Evolutionary conservation across 2,888 invertebrate species (phyloP).

Genomic region (Agriopis leucophaearia): DNA sequence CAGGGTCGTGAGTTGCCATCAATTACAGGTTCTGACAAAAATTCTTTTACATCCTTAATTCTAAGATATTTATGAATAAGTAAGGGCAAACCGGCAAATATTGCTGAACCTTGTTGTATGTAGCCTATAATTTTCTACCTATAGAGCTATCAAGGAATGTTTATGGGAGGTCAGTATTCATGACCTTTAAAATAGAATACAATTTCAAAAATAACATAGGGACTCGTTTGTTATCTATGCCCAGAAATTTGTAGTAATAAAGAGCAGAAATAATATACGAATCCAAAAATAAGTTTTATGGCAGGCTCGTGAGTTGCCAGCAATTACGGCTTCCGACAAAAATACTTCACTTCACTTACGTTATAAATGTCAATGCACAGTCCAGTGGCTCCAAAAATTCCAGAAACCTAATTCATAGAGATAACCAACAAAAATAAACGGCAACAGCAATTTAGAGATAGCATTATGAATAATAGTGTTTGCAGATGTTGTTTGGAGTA

Average conservation of each 20-base stretch:
- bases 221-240: background rate
- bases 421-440: slow-evolving; percentile 36
- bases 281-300: slow-evolving; percentile 51
- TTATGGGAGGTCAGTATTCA: background rate
- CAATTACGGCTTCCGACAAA: slow-evolving; percentile 43
- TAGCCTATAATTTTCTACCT: too few species aligned
- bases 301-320: slow-evolving; percentile 36
- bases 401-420: slow-evolving; percentile 39
- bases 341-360: slow-evolving; percentile 34
- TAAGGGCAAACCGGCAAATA: background rate
- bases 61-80: slow-evolving; percentile 6
- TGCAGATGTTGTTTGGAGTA: slow-evolving; percentile 28
- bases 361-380: slow-evolving; percentile 35
- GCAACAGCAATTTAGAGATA: slow-evolving; percentile 30
- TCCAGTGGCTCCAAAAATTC: slow-evolving; percentile 35
- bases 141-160: background rate
- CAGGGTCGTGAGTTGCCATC: slow-evolving; percentile 35
- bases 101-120: background rate
- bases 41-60: slow-evolving; percentile 31
- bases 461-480: slow-evolving; percentile 28
- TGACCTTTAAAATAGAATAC: background rate
- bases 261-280: slow-evolving; percentile 39
- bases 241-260: slow-evolving; percentile 5
- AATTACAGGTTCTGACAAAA: slow-evolving; percentile 43
- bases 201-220: background rate